These are phyloP conservation scores for cattle (Bos taurus) DNA, from an alignment of 2,113 vertebrate genomes.

Conservation along the genomic window ARS-UCD2.0 NC_037332.1:41392001-41392500, in stretches of 20 bases:
- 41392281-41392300: background rate
- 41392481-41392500: slow-evolving; percentile 12
- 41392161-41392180: background rate
- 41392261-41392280: background rate
- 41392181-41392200: background rate
- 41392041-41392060: background rate
- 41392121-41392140: background rate
- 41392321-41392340: background rate
- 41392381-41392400: background rate
- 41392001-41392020: background rate
- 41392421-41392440: background rate
- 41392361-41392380: background rate
- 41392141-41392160: background rate
- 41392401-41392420: background rate
- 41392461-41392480: background rate
- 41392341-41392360: background rate
- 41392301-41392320: background rate
- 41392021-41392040: background rate
- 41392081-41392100: background rate
- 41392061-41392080: background rate
- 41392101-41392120: background rate
- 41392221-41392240: background rate
- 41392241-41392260: background rate
- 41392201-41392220: background rate
- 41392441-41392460: background rate